Base-by-base conservation (phyloP, 1,140 invertebrate species). In the Anastrepha obliqua region DNA sequence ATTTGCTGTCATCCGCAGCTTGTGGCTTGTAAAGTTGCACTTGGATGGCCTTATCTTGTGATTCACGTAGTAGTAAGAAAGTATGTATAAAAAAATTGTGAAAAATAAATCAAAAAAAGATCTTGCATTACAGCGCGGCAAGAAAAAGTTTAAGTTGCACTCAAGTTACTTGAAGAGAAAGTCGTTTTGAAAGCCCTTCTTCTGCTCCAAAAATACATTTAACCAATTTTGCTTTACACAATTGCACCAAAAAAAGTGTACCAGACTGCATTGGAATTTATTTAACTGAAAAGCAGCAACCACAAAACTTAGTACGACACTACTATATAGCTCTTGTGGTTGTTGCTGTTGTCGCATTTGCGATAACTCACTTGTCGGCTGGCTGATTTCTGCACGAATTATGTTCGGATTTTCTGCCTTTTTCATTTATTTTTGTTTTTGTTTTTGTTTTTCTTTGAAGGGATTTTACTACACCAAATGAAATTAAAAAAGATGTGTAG, bases 331-430 rank as follows among this genome's bases (percentile, higher is more conserved):
- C 51, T 11, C 51, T 8, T 11, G 6, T 55, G 2, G 51, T 55
- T 55, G 51, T 62, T 62, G n/a, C n/a, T 62, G 60, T 62, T 62
- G 3, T 47, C 13, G 47, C 17, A 6, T 15, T 47, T 17, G 70
- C 70, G 70, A 74, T 74, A 47, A 74, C 47, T 81, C 47, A 81
- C 74, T 81, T 51, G 47, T 81, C n/a, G 74, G 6, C 8, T n/a
- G 74, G 47, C 74, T 81, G 47, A 81, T 81, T 81, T 81, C 47
- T 81, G 74, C 74, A 81, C 74, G 74, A 81, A 58, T 81, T 81
- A 81, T 81, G 74, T 55, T 47, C 74, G 74, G 74, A 81, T 81
- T 81, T 81, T 81, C 74, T 55, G n/a, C 74, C 55, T 55, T 11
- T 55, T 55, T 81, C 9, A 42, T 44, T 74, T 17, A 55, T 9